These are phyloP conservation scores for Ophion slaviceki DNA, from an alignment of 2,888 invertebrate genomes.

Conservation along the genomic window DNA sequence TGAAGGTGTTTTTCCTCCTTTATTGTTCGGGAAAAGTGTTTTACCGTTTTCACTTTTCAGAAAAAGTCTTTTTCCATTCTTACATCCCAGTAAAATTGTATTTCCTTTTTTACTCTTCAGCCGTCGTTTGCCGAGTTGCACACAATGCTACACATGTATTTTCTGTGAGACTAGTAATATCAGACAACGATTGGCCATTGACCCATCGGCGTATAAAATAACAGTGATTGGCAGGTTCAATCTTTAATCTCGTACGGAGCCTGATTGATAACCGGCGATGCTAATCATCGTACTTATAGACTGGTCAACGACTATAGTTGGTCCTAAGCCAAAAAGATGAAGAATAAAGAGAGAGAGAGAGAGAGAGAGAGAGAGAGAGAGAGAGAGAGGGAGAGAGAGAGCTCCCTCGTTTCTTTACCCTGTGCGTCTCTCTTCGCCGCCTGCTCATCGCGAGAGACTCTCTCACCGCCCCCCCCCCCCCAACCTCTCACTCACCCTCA, in stretches of 20 bases:
- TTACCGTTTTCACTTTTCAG: too few relatives aligned
- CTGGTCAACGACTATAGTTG: slow-evolving; percentile 26
- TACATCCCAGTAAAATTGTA: too few relatives aligned
- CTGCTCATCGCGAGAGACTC: slow-evolving; percentile 56
- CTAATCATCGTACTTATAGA: background rate
- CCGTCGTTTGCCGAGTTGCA: too few relatives aligned
- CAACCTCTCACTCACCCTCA: background rate
- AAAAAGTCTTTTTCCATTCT: too few relatives aligned
- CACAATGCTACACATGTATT: background rate
- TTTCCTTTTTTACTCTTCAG: too few relatives aligned
- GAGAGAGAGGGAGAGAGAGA: background rate
- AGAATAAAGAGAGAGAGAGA: slow-evolving; percentile 17
- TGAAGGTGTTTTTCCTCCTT: too few relatives aligned
- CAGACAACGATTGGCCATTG: background rate
- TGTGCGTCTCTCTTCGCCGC: slow-evolving; percentile 47
- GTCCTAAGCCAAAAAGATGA: slow-evolving; percentile 23
- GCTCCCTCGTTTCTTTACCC: slow-evolving; percentile 38
- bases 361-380: slow-evolving; percentile 11
- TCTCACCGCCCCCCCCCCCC: background rate
- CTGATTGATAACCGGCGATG: slow-evolving; percentile 18
- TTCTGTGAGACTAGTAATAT: background rate
- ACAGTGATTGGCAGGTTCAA: slow-evolving; percentile 8
- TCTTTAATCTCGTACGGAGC: slow-evolving; percentile 8
- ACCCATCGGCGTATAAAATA: background rate
- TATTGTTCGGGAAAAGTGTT: too few relatives aligned